These are phyloP conservation scores for Gymnoscopelus braueri DNA, from an alignment of 2,797 vertebrate species.

Conservation along the genomic window DNA sequence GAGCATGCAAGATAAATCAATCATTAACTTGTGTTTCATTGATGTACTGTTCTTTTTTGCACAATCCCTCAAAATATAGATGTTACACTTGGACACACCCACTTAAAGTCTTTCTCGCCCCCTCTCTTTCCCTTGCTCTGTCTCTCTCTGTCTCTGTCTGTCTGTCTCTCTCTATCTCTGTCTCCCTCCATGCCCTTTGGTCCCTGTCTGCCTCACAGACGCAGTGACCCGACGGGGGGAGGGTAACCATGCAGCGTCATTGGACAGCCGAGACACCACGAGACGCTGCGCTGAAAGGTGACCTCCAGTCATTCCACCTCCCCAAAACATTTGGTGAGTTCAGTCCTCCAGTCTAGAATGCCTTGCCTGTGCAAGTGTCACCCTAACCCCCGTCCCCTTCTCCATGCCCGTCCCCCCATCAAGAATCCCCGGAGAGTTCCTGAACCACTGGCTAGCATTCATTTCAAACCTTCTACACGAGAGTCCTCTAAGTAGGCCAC, in stretches of 20 bases:
- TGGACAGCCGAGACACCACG: slow-evolving; percentile 67
- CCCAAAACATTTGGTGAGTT: slow-evolving; percentile 74
- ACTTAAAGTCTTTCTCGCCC: slow-evolving; percentile 22
- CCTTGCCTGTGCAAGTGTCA: slow-evolving; percentile 33
- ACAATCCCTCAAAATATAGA: slow-evolving; percentile 28
- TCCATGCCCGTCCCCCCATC: neutral
- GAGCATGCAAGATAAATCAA: neutral
- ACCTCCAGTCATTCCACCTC: slow-evolving; percentile 71
- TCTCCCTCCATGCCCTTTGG: slow-evolving; percentile 9
- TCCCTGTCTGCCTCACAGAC: slow-evolving; percentile 59
- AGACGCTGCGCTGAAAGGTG: slow-evolving; percentile 73
- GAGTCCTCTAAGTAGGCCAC: slow-evolving; percentile 20
- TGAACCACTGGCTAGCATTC: slow-evolving; percentile 25
- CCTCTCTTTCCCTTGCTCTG: slow-evolving; percentile 15
- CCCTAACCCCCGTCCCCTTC: neutral
- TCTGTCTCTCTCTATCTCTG: neutral
- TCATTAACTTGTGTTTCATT: neutral
- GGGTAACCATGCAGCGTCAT: slow-evolving; percentile 50
- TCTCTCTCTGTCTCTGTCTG: slow-evolving; percentile 3
- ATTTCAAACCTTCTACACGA: slow-evolving; percentile 36
- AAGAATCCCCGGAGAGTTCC: slow-evolving; percentile 14
- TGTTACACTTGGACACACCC: slow-evolving; percentile 47
- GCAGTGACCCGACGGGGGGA: slow-evolving; percentile 56
- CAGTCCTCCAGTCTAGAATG: slow-evolving; percentile 41
- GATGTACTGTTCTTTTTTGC: slow-evolving; percentile 10